phyloP scores from a whole-genome alignment of 2,888 invertebrate genomes.

The Mystacides longicornis region DNA sequence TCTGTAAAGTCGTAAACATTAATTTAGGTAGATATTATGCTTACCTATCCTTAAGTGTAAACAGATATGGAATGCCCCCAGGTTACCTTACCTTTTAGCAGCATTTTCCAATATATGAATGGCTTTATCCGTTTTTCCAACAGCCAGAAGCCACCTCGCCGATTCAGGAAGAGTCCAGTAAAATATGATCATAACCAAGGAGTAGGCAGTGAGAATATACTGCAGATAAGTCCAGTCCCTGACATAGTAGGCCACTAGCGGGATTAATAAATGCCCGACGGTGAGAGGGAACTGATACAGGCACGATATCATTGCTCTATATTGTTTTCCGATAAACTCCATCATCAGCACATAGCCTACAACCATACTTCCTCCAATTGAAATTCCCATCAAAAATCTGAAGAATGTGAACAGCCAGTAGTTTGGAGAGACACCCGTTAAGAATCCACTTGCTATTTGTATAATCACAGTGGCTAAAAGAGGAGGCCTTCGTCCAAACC shows the following conservation, averaged over 20 bases:
- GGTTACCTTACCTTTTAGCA: conserved; percentile 25
- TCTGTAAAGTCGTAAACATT: conserved; percentile 4
- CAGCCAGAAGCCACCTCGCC: conserved; percentile 42
- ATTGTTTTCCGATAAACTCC: conserved; percentile 56
- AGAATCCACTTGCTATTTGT: conserved; percentile 61
- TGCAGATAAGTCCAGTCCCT: conserved; percentile 38
- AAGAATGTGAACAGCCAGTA: conserved; percentile 56
- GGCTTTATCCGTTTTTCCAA: conserved; percentile 34
- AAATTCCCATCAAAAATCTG: conserved; percentile 62
- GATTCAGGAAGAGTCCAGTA: conserved; percentile 48
- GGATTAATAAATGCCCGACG: conserved; percentile 53
- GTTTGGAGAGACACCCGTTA: conserved; percentile 58
- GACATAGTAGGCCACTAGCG: conserved; percentile 46
- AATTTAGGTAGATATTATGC: background rate
- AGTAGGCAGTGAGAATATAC: conserved; percentile 52
- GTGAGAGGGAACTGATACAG: conserved; percentile 64
- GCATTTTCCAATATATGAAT: conserved; percentile 30
- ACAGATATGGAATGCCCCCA: background rate
- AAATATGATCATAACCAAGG: conserved; percentile 66
- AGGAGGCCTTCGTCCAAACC: conserved; percentile 68
- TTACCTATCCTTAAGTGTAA: background rate
- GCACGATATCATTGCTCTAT: conserved; percentile 51
- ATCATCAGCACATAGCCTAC: conserved; percentile 52
- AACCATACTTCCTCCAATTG: conserved; percentile 78
- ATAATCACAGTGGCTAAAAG: conserved; percentile 62